Evolutionary conservation across 2,888 invertebrate species (phyloP), one percentile per base, ranked within the genome.

Genomic region (Volucella zonaria): DNA sequence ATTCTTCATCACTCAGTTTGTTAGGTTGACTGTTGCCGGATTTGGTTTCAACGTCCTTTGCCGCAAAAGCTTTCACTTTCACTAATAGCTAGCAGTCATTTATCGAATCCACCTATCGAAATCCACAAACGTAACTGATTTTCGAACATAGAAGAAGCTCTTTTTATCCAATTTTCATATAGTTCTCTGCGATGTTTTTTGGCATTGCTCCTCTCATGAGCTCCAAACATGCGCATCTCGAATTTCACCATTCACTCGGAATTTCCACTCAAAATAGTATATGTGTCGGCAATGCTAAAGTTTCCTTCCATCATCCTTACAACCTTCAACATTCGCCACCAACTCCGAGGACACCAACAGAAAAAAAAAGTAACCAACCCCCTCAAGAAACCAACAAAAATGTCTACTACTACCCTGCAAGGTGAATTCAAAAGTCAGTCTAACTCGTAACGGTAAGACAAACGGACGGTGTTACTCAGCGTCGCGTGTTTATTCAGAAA

Each of bases 381-480:
- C 80, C 64, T 59, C 31, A 74, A 58, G 58, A 76, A 64, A 86
- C 77, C 78, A 82, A 73, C 77, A 73, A 80, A 85, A 79, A 78
- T 81, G 78, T 85, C 87, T 87, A 81, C 87, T 81, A 85, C 77
- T 73, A 80, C 79, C 74, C 87, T 86, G 88, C 87, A 89, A 89
- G 88, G 88, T 88, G 88, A 89, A 88, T 88, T 85, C 82, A 85
- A 85, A 87, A 89, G 87, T 88, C 89, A 89, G 89, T 89, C 88
- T 87, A 88, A 88, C 78, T 88, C 88, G 88, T 88, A 87, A 86
- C 88, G 87, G 87, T 87, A 76, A 87, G 74, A 83, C 82, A 86
- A 75, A 74, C 87, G 85, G 87, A 87, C 83, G 87, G 81, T 73
- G 77, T 74, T 74, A 52, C 51, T 71, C 45, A 83, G 49, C 61